Base-by-base conservation (phyloP, 2,113 vertebrate species). In the Ploceus nigricollis region DNA sequence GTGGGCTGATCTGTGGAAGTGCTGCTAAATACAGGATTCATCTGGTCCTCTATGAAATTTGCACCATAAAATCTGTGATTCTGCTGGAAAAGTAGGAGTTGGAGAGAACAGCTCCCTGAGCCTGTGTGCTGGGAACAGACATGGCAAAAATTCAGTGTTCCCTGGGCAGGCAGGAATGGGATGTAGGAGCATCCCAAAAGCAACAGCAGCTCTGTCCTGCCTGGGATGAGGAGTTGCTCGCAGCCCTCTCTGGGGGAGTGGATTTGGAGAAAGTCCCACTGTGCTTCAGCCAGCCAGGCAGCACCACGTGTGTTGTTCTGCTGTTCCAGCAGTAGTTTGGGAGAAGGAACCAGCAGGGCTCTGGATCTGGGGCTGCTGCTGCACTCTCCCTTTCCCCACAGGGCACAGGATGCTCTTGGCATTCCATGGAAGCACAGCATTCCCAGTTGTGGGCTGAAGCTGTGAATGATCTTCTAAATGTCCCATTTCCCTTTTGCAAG, bases 21-120 rank as follows among this genome's bases (percentile, higher is more conserved):
- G 87, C 65, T 89, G 93, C 89, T 95, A 79, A 91, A 85, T 94
- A 39, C 61, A 57, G 91, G 48, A 71, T 91, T 91, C 95, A 89
- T 78, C 95, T 96, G 83, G 33, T 47, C 86, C 65, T 56, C 86
- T 57, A 11, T 37, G 60, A 70, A 84, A 78, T 31, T 50, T 14
- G 3, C 89, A 61, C 86, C 65, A 45, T 31, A 17, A 93, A 92
- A 91, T 54, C 81, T 79, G 86, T 60, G 77, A 66, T 80, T 48
- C 58, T 90, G 45, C 64, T 2, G 9, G 64, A 71, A 73, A 70
- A 58, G 53, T 15, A 35, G 9, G 60, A 93, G 73, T 35, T 57
- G 6, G 76, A 57, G 64, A 75, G 93, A 76, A 23, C 42, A 65
- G 82, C 86, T 94, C 75, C 64, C 64, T 1, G 39, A 65, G 91